phyloP scores from a whole-genome alignment of 2,888 invertebrate species.

The Lamellibrachia satsuma region DNA sequence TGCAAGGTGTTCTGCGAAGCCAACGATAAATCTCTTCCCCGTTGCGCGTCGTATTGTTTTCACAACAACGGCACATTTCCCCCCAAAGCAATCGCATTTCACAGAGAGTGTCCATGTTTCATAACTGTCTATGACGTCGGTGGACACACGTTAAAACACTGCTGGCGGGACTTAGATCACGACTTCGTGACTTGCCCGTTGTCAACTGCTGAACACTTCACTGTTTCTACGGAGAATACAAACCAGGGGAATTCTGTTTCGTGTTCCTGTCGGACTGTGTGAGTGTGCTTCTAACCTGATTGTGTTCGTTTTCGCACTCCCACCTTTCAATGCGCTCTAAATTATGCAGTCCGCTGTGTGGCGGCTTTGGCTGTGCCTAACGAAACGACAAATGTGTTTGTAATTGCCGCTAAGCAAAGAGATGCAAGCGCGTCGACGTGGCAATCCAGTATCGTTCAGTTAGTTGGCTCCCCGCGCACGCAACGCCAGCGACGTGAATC shows the following conservation, averaged over 20 bases:
- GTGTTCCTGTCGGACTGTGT: neutral
- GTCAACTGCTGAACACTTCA: neutral
- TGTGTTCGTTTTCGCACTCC: neutral
- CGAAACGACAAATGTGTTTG: neutral
- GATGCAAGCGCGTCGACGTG: neutral
- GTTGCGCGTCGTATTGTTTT: neutral
- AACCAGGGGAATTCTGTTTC: neutral
- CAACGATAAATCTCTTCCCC: neutral
- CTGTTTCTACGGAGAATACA: neutral
- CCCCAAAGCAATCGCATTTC: neutral
- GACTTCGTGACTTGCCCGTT: neutral
- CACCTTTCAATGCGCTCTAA: neutral
- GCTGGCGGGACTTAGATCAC: neutral
- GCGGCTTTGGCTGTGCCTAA: neutral
- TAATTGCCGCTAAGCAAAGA: neutral
- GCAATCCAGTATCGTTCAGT: neutral
- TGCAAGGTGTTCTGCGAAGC: neutral
- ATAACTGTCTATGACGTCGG: neutral
- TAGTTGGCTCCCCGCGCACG: neutral
- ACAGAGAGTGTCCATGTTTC: neutral
- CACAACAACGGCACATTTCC: neutral
- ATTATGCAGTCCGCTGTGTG: neutral
- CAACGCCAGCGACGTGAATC: neutral
- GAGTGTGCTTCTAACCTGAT: neutral
- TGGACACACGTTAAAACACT: neutral